These are phyloP conservation scores for Plebejus melissa DNA, from an alignment of 2,888 invertebrate genomes.

Conservation along the genomic window DNA sequence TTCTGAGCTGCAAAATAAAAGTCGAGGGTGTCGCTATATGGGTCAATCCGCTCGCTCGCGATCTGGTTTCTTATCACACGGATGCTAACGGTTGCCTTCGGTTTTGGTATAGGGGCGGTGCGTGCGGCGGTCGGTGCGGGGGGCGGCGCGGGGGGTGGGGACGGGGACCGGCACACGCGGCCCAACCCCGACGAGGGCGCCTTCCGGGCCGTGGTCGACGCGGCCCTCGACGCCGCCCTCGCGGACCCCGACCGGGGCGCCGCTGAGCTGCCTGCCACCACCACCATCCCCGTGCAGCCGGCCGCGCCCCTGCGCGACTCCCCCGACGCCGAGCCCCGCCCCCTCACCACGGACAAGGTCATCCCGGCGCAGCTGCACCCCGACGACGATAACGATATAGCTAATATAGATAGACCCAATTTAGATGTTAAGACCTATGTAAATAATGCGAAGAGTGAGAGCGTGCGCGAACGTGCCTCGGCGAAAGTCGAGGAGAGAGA, in stretches of 20 bases:
- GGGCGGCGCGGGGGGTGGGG: conserved; percentile 42
- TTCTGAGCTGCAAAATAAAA: not conserved
- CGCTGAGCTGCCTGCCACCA: conserved; percentile 48
- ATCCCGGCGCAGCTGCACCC: conserved; percentile 43
- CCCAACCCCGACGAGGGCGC: conserved; percentile 82
- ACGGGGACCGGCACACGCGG: conserved; percentile 62
- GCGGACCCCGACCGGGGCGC: conserved; percentile 48
- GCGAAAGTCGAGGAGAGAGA: conserved; percentile 45
- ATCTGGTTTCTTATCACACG: conserved; percentile 31
- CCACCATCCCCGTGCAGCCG: conserved; percentile 61
- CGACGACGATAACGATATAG: conserved; percentile 37
- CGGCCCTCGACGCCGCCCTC: conserved; percentile 59
- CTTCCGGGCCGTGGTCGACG: conserved; percentile 82
- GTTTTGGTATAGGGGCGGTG: conserved; percentile 86
- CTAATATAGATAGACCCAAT: conserved; percentile 38
- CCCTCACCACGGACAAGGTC: conserved; percentile 45
- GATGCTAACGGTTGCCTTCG: conserved; percentile 84
- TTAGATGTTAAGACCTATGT: conserved; percentile 42
- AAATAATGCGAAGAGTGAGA: conserved; percentile 41
- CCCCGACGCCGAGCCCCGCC: conserved; percentile 40
- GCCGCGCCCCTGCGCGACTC: conserved; percentile 36
- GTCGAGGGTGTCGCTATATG: not conserved
- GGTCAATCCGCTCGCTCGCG: not conserved
- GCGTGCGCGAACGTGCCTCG: conserved; percentile 45
- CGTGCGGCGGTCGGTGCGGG: conserved; percentile 46